Percentiles rank a stretch among this genome's conserved stretches.
Conservation (phyloP, 2,888 invertebrate species). For the Branchellion lobata region DNA sequence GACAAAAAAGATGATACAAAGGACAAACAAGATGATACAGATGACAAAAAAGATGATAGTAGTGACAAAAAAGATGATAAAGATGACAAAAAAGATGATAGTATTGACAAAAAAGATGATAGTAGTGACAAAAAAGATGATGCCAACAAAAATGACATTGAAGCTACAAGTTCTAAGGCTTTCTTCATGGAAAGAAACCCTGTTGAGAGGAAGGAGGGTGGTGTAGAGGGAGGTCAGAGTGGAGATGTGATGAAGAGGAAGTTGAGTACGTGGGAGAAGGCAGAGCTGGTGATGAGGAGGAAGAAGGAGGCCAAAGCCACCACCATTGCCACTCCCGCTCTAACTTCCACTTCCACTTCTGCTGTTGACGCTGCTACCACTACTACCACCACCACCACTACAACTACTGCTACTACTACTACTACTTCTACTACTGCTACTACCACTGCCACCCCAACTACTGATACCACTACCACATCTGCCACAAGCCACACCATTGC, state of each 20-base stretch:
- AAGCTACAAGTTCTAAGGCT: neutral
- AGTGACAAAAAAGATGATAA: neutral
- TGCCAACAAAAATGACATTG: constrained; percentile 8
- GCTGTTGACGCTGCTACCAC: neutral
- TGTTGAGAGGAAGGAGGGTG: neutral
- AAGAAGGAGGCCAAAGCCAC: neutral
- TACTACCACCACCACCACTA: constrained; percentile 12
- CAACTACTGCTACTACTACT: constrained; percentile 8
- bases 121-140: constrained; percentile 4
- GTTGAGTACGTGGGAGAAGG: constrained; percentile 39
- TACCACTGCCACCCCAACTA: neutral
- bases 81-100: neutral
- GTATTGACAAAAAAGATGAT: neutral
- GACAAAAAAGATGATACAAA: constrained; percentile 1
- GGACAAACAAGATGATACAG: constrained; percentile 2
- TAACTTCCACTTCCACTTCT: neutral
- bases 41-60: neutral
- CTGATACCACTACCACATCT: neutral
- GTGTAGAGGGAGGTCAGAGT: no score
- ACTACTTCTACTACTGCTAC: constrained; percentile 7
- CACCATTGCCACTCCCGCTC: neutral
- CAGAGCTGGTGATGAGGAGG: constrained; percentile 20
- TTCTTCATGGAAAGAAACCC: neutral
- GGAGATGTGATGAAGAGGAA: neutral
- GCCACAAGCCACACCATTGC: neutral